Evolutionary conservation across 2,113 vertebrate genomes (phyloP).

Genomic region (Varanus salvator): DNA sequence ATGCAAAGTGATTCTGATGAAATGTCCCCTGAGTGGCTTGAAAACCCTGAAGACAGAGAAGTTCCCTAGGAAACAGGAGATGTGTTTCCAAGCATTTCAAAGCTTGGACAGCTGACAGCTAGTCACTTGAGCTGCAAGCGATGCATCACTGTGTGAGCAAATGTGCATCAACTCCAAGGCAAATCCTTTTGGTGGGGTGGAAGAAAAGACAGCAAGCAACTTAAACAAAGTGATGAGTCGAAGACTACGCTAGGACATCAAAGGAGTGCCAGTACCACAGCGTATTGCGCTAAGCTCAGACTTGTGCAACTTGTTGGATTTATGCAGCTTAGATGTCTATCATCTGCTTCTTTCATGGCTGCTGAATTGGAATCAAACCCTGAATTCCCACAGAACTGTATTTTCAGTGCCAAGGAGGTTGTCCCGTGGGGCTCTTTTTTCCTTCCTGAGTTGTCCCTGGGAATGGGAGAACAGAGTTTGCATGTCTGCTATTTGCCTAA

Average conservation of each 20-base stretch:
- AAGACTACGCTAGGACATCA: neutral
- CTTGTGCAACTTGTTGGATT: neutral
- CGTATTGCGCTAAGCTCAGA: neutral
- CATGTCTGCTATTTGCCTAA: neutral
- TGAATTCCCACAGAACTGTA: neutral
- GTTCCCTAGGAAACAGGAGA: constrained; percentile 66
- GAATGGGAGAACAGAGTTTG: constrained; percentile 10
- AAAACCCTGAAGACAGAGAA: constrained; percentile 14
- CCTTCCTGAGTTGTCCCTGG: constrained; percentile 1
- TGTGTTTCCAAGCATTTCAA: constrained; percentile 54
- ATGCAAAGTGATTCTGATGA: constrained; percentile 43
- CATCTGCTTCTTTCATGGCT: neutral
- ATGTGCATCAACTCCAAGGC: neutral
- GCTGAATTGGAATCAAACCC: neutral
- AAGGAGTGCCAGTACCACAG: neutral
- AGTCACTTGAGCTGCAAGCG: constrained; percentile 39
- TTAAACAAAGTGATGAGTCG: constrained; percentile 2
- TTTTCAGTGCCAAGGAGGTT: neutral
- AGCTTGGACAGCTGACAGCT: constrained; percentile 62
- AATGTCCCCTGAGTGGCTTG: constrained; percentile 55
- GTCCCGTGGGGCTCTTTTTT: neutral
- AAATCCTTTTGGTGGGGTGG: neutral
- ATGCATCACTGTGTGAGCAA: constrained; percentile 7
- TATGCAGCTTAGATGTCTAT: neutral
- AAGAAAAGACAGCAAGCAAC: neutral